Conservation (phyloP, 2,888 invertebrate species). For the Xanthorhoe spadicearia region DNA sequence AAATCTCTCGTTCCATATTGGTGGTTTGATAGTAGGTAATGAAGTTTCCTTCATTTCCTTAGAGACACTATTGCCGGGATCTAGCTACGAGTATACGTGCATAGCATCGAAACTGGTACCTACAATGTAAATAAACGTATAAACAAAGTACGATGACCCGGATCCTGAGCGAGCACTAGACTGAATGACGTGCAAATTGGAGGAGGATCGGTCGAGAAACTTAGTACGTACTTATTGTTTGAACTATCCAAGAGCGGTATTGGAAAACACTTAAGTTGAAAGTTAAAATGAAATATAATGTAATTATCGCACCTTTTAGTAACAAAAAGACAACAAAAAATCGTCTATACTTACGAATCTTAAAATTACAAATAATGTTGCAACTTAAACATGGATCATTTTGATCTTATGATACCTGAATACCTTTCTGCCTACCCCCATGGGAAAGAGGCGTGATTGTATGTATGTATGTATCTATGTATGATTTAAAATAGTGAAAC, state of each 20-base stretch:
- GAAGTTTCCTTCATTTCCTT: conserved; percentile 20
- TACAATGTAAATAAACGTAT: conserved; percentile 23
- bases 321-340: too few relatives aligned
- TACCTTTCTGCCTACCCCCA: too few relatives aligned
- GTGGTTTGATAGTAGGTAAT: neutral
- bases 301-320: too few relatives aligned
- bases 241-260: conserved; percentile 22
- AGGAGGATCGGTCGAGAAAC: conserved; percentile 29
- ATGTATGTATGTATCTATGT: too few relatives aligned
- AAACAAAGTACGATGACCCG: conserved; percentile 34
- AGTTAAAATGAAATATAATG: conserved; percentile 11
- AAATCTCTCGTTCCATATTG: neutral
- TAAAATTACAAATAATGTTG: too few relatives aligned
- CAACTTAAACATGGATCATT: too few relatives aligned
- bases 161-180: conserved; percentile 31
- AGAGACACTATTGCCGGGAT: conserved; percentile 13
- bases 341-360: too few relatives aligned
- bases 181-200: conserved; percentile 37
- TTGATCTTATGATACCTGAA: too few relatives aligned
- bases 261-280: conserved; percentile 16
- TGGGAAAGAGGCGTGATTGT: too few relatives aligned
- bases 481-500: too few relatives aligned
- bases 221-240: conserved; percentile 14
- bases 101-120: conserved; percentile 16
- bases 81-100: conserved; percentile 12